Conservation (phyloP, 2,113 vertebrate genomes). For the Porphyrio hochstetteri region DNA sequence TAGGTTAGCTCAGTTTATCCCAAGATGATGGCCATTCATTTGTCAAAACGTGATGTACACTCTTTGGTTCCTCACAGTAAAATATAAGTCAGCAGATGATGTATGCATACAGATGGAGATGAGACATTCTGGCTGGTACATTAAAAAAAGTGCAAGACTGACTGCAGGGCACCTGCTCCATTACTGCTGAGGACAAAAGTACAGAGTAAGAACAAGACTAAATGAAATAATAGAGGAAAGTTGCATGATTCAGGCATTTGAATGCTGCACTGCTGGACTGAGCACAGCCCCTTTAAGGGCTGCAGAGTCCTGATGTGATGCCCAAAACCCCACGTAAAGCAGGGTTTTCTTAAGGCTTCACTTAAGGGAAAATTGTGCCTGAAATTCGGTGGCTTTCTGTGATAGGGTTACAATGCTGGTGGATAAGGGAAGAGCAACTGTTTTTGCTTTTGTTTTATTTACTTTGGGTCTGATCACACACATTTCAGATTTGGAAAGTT, state of each 20-base stretch:
- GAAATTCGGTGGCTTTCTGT: too few relatives aligned
- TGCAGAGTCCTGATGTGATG: not conserved
- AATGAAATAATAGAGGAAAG: not conserved
- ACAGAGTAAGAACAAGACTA: not conserved
- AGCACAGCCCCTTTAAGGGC: not conserved
- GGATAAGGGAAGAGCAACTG: too few relatives aligned
- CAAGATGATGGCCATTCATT: not conserved
- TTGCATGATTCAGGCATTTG: not conserved
- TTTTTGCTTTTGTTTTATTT: not conserved
- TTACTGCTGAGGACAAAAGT: not conserved
- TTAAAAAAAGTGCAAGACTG: not conserved
- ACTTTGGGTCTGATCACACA: not conserved
- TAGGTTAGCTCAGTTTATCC: not conserved
- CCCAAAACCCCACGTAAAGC: not conserved
- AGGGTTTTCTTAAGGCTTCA: not conserved
- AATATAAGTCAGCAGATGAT: not conserved
- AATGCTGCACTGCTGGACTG: not conserved
- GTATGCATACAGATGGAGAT: not conserved
- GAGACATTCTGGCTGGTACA: not conserved
- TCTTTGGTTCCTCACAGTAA: not conserved
- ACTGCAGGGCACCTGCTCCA: not conserved
- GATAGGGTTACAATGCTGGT: too few relatives aligned
- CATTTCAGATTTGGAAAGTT: not conserved
- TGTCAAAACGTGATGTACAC: not conserved
- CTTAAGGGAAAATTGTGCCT: too few relatives aligned